Evolutionary conservation across 2,113 vertebrate genomes (phyloP).

Genomic region (Apteryx owenii): DNA sequence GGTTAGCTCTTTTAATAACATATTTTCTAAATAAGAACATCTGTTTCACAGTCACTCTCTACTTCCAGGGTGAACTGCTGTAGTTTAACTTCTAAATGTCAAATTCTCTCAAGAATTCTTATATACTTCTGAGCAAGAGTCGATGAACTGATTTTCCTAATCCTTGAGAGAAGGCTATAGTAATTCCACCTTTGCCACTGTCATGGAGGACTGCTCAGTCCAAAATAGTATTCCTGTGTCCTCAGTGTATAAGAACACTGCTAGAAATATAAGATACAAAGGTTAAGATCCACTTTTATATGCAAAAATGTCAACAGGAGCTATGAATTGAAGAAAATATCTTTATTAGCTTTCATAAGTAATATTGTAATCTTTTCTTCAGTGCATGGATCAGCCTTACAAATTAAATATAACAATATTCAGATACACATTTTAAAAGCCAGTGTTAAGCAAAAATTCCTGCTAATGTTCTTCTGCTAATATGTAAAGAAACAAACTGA

Average conservation of each 20-base stretch:
- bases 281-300: not conserved
- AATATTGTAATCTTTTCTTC: not conserved
- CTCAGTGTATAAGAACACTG: not conserved
- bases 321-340: not conserved
- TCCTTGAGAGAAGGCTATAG: not conserved
- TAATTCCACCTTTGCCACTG: not conserved
- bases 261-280: not conserved
- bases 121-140: not conserved
- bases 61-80: constrained; percentile 57
- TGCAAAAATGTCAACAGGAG: not conserved
- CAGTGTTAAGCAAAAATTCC: not conserved
- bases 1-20: constrained; percentile 57
- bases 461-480: rapidly evolving
- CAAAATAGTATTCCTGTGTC: not conserved
- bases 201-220: not conserved
- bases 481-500: not conserved
- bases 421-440: not conserved
- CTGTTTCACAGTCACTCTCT: constrained; percentile 58
- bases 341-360: not conserved
- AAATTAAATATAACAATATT: not conserved
- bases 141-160: constrained; percentile 32
- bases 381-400: not conserved
- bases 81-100: constrained; percentile 72
- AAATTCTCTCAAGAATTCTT: constrained; percentile 63
- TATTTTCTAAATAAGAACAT: constrained; percentile 67